Evolutionary conservation across 2,888 invertebrate species (phyloP), one percentile per base, ranked within the genome.

Genomic region (Cheilosia scutellata): DNA sequence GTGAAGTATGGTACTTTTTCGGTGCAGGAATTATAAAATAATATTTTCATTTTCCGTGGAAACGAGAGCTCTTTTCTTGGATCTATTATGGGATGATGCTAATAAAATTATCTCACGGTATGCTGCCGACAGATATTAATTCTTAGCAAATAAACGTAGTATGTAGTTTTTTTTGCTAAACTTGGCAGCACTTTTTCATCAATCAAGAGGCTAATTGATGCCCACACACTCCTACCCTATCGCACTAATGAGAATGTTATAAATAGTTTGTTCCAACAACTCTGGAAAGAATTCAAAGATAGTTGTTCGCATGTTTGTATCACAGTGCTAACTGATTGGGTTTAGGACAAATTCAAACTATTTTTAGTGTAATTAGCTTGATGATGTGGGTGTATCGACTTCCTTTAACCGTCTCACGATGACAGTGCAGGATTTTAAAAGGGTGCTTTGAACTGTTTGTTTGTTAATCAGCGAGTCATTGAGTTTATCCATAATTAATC

Each of bases 401-500:
- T 31, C 37, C 5, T 9, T 51, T 16, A n/a, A 55, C 25, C 65
- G 5, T 20, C 65, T 27, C 40, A 57, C 44, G 51, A 77, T 77
- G 71, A 78, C 44, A 72, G 11, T 71, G 77, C 71, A 55, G 53
- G 47, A 65, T 44, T 51, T 55, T 20, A 0, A 11, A 76, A 71
- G 57, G 76, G 63, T 62, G 37, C n/a, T 65, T 16, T 33, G 49
- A 37, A 55, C 37, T 3, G 13, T 25, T 9, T 3, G 13, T 25
- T 9, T 33, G 53, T 29, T 65, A 68, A 11, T 29, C 47, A 13
- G 37, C n/a, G n/a, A 31, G 51, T 66, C 40, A 49, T 49, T 40
- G 37, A 16, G 31, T 71, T 71, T 27, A 51, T 72, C 29, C 31
- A 79, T 79, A 58, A 72, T 71, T 79, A 62, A 79, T 70, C 49